phyloP scores from a whole-genome alignment of 2,113 vertebrate species.

The Sinocyclocheilus maitianheensis region DNA sequence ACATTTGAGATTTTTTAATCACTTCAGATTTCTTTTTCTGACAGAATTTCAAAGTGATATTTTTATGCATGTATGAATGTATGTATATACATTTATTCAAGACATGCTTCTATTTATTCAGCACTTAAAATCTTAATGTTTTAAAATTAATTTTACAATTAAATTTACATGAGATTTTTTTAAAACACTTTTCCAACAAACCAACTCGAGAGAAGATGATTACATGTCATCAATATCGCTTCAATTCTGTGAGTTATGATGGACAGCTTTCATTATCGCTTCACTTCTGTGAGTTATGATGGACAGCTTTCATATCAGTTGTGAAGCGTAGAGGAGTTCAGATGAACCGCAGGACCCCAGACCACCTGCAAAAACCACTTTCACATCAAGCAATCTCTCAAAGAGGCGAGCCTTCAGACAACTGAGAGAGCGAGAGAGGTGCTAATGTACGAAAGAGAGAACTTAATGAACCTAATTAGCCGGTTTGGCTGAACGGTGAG shows the following conservation, averaged over 20 bases:
- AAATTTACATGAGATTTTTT: background rate
- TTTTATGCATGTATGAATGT: too few species aligned
- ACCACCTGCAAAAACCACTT: background rate
- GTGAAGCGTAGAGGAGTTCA: background rate
- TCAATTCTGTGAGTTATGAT: background rate
- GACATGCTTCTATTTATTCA: background rate
- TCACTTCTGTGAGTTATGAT: background rate
- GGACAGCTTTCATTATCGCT: background rate
- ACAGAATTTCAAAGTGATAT: too few species aligned
- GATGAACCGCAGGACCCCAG: background rate
- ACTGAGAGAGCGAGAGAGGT: background rate
- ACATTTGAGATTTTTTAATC: too few species aligned
- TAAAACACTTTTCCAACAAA: too few species aligned
- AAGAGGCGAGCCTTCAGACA: background rate
- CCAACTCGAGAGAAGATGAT: background rate
- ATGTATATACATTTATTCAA: background rate
- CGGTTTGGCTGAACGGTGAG: slow-evolving; percentile 2
- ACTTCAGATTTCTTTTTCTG: too few species aligned
- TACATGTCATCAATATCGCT: background rate
- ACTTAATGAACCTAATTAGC: slow-evolving; percentile 47
- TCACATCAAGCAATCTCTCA: background rate
- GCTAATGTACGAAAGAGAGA: slow-evolving; percentile 9
- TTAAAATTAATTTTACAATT: background rate
- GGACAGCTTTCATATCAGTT: too few species aligned
- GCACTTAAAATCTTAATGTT: too few species aligned